Evolutionary conservation across 2,113 vertebrate genomes (phyloP), one percentile per base, ranked within the genome.

Genomic region (Nerophis ophidion): DNA sequence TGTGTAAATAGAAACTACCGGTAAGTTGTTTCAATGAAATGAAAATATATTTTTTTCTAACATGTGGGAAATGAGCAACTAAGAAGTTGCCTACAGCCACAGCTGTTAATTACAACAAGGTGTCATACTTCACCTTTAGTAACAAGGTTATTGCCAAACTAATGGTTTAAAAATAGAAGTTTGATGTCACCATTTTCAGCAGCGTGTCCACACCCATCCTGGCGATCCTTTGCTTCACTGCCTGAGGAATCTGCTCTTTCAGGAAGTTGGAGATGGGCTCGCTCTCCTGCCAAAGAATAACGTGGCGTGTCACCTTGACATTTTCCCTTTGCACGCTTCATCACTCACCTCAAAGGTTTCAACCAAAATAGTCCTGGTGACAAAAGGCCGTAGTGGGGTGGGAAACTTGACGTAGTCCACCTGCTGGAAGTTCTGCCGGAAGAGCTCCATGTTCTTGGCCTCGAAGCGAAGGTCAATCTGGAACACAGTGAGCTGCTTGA

Each of bases 381-480:
- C 89, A 57, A 98, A 92, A 15, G 95, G 95, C 13, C 74, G 79
- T 36, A 99, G 87, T 0, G 94, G 94, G n/a, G 90, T 91, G 7
- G 96, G 96, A 75, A 98, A 99, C 71, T 75, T 93, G 65, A 99
- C 93, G 15, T 90, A 93, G n/a, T 92, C 86, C 2, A 94, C 84
- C 11, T 88, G 79, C 7, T 86, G 83, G 78, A 99, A 99, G 72
- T 98, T 97, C 0, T 87, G 83, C 14, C 86, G 89, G 83, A 99
- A 99, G 44, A 74, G 89, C 48, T 98, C 95, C 0, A 99, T 91
- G 77, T 98, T 98, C 63, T 49, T 90, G 57, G 96, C 96, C 77
- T 99, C 96, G 0, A 92, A 95, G 1, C 92, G 92, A 33, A 99
- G 90, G 74, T 99, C 95, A 0, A 94, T 94, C 96, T 99, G 80